A percentile compares a stretch with the other conserved stretches of the same genome.
Evolutionary conservation across 1,140 invertebrate species (phyloP).

Genomic region (Bombus ignitus): DNA sequence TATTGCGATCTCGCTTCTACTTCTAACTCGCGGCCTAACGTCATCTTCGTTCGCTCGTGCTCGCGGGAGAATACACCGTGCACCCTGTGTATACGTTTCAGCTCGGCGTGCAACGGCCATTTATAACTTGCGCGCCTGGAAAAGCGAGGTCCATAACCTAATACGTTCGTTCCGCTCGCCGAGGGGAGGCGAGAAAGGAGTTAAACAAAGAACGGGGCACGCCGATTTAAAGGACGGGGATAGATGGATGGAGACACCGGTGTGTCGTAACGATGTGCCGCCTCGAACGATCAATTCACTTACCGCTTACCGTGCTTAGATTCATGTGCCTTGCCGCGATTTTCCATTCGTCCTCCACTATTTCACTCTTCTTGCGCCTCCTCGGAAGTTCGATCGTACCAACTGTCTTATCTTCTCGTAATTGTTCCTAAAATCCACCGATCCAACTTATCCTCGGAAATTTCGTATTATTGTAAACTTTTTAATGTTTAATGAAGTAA

Average conservation of each 20-base stretch:
- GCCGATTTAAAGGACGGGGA: conserved; percentile 56
- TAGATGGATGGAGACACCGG: conserved; percentile 51
- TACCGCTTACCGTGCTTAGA: conserved; percentile 38
- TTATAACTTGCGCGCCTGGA: conserved; percentile 73
- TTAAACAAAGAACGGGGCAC: conserved; percentile 67
- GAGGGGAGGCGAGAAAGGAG: conserved; percentile 66
- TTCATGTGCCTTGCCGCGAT: conserved; percentile 32
- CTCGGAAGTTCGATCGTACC: background rate
- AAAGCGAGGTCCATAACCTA: conserved; percentile 72
- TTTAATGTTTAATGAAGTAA: background rate
- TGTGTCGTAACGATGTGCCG: conserved; percentile 57
- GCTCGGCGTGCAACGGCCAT: conserved; percentile 69
- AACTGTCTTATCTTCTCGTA: background rate
- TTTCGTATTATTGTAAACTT: no score
- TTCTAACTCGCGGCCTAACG: conserved; percentile 48
- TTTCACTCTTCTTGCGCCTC: conserved; percentile 1
- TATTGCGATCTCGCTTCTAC: conserved; percentile 26
- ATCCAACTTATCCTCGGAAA: background rate
- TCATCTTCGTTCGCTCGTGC: conserved; percentile 31
- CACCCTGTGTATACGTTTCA: conserved; percentile 65
- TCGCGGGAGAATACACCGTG: conserved; percentile 8
- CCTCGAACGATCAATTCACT: conserved; percentile 52
- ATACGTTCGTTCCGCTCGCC: conserved; percentile 68
- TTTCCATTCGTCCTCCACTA: conserved; percentile 25
- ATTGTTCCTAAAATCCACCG: background rate